Percentiles rank a stretch among this genome's conserved stretches.
These are phyloP conservation scores for Drosophila kambysellisi DNA, from an alignment of 2,888 invertebrate genomes.

Conservation along the genomic window DNA sequence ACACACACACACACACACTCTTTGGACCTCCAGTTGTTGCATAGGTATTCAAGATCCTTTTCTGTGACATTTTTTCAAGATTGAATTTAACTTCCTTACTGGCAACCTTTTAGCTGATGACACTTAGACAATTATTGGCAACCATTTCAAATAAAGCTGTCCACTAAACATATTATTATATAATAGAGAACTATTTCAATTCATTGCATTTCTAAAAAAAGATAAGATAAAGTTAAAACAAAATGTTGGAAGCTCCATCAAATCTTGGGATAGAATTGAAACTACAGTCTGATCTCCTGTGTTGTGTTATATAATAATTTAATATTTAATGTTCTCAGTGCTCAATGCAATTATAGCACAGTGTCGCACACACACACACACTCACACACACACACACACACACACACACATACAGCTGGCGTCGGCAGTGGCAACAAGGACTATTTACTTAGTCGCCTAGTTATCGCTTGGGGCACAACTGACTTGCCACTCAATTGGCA, in stretches of 20 bases:
- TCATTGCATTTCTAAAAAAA: neutral
- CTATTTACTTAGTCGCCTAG: slow-evolving; percentile 7
- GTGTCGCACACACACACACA: too few relatives aligned
- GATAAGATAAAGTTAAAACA: neutral
- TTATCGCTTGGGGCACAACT: slow-evolving; percentile 47
- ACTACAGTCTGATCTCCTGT: neutral
- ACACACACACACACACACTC: neutral
- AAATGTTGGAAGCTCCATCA: neutral
- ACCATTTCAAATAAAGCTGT: neutral
- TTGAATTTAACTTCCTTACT: neutral
- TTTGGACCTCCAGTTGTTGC: neutral
- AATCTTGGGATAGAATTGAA: neutral
- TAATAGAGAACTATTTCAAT: neutral
- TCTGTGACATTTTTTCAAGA: neutral
- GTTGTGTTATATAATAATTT: neutral
- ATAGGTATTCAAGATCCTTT: slow-evolving; percentile 9
- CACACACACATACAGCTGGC: neutral
- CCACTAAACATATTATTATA: neutral
- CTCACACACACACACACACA: neutral
- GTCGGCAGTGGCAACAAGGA: neutral
- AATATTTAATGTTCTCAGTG: neutral
- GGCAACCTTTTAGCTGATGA: neutral
- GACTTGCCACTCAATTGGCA: slow-evolving; percentile 33
- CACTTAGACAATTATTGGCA: neutral
- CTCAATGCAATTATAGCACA: neutral